Evolutionary conservation across 2,113 vertebrate genomes (phyloP).

Genomic region (Caretta caretta): DNA sequence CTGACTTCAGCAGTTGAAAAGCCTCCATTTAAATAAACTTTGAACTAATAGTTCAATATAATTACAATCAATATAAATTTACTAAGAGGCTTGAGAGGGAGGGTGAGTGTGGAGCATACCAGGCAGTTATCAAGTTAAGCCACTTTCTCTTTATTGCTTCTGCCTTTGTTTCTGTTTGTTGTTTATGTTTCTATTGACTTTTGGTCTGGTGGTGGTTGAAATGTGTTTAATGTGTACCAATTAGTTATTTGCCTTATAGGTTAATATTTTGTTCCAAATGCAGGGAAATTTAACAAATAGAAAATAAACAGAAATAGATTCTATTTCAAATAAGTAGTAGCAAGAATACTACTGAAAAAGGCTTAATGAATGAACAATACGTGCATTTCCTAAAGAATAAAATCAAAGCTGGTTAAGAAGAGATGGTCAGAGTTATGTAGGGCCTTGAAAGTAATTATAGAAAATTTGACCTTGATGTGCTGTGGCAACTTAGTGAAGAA

Average conservation of each 20-base stretch:
- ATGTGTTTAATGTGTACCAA: rapidly evolving
- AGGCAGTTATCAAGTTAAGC: background rate
- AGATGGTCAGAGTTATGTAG: background rate
- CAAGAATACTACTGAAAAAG: background rate
- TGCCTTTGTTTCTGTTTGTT: background rate
- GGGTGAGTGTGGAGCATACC: background rate
- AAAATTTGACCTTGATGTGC: background rate
- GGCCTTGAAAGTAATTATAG: background rate
- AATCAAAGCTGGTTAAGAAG: background rate
- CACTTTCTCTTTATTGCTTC: background rate
- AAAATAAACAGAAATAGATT: too few relatives aligned
- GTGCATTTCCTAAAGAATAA: background rate
- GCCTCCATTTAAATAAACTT: constrained; percentile 20
- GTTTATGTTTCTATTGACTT: background rate
- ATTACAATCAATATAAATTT: constrained; percentile 43
- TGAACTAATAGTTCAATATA: constrained; percentile 5
- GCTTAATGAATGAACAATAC: background rate
- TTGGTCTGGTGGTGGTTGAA: background rate
- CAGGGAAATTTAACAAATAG: background rate
- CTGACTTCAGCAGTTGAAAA: constrained; percentile 33
- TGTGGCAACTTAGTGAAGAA: background rate
- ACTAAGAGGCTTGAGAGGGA: background rate
- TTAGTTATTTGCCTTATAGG: background rate
- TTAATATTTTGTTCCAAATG: constrained; percentile 43
- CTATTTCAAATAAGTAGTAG: background rate